A percentile compares a stretch with the other conserved stretches of the same genome.
Evolutionary conservation across 30 jellyfish, hydroid and myxozoan species (phyloP).

Genomic region (Pelagia noctiluca): DNA sequence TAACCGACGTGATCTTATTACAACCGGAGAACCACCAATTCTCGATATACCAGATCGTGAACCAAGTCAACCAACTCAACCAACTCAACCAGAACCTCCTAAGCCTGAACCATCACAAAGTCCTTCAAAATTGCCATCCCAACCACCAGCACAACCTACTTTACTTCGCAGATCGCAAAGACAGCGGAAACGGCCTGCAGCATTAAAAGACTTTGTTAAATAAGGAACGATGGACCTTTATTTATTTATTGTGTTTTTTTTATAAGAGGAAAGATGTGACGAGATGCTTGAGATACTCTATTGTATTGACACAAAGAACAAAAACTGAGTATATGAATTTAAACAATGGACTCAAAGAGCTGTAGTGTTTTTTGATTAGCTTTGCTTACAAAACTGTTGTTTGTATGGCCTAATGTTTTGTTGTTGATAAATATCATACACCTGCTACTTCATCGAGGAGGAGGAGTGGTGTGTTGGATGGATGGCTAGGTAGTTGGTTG

Average conservation of each 20-base stretch:
- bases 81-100: not conserved
- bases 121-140: slow-evolving; percentile 11
- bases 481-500: too few species aligned
- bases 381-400: too few species aligned
- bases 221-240: slow-evolving; percentile 8
- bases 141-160: slow-evolving; percentile 25
- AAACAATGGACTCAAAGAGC: too few species aligned
- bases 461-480: too few species aligned
- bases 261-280: slow-evolving; percentile 32
- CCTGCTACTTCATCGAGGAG: too few species aligned
- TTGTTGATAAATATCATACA: too few species aligned
- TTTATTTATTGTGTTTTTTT: slow-evolving; percentile 12
- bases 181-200: slow-evolving; percentile 16
- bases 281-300: slow-evolving; percentile 28
- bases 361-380: too few species aligned
- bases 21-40: slow-evolving; percentile 35
- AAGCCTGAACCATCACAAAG: slow-evolving; percentile 14
- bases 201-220: slow-evolving; percentile 25
- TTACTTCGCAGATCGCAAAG: slow-evolving; percentile 27
- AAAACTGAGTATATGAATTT: too few species aligned
- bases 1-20: slow-evolving; percentile 29
- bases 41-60: not conserved
- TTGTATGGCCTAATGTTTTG: too few species aligned
- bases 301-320: too few species aligned
- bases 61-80: not conserved